Conservation (phyloP, 2,113 vertebrate species). For the Macaca fascicularis region DNA sequence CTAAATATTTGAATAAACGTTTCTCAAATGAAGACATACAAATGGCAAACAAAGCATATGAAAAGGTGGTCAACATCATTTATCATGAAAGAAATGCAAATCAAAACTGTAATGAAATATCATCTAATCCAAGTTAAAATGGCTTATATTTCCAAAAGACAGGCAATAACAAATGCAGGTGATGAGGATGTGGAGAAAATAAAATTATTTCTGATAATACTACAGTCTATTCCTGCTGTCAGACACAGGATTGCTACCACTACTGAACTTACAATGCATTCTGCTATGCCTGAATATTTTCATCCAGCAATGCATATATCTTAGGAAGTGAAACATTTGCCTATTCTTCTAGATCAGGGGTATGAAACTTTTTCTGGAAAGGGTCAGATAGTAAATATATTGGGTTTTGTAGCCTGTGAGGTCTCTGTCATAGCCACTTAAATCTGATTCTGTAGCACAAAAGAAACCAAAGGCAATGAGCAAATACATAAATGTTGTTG, state of each 20-base stretch:
- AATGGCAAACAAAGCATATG: too few species aligned
- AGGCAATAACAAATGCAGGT: too few species aligned
- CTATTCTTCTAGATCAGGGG: not conserved
- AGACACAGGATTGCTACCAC: not conserved
- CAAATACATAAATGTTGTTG: not conserved
- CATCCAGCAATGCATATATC: not conserved
- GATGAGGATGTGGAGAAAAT: too few species aligned
- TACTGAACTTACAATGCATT: not conserved
- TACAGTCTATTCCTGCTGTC: not conserved
- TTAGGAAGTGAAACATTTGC: not conserved
- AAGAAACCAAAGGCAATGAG: not conserved
- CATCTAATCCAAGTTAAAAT: too few species aligned
- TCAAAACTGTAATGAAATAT: too few species aligned
- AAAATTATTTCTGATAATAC: not conserved
- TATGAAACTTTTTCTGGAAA: not conserved
- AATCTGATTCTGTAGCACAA: not conserved
- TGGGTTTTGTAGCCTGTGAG: not conserved
- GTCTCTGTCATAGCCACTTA: not conserved
- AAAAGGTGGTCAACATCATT: too few species aligned
- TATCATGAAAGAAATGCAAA: too few species aligned
- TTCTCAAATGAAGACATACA: too few species aligned
- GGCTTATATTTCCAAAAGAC: too few species aligned
- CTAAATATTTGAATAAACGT: too few species aligned
- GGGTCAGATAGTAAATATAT: not conserved
- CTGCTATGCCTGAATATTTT: not conserved